Base-by-base conservation (phyloP, 2,113 vertebrate genomes). In the Hyperoodon ampullatus region DNA sequence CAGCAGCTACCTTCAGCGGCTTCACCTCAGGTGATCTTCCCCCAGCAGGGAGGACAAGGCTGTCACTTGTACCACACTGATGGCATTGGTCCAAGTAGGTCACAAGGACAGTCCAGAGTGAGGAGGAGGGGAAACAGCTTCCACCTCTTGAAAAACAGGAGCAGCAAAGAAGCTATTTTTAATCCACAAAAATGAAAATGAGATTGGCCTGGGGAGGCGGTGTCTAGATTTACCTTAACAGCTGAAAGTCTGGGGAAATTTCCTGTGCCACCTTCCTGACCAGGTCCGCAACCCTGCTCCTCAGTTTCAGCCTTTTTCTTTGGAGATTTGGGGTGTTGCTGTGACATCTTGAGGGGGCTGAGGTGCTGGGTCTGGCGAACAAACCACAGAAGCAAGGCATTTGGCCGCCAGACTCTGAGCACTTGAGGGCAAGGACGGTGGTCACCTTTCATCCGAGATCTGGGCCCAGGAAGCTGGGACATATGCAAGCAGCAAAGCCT, bases 281-380 rank as follows among this genome's bases (percentile, higher is more conserved):
- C 35, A 55, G 72, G 26, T 15, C 1, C 28, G 18, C 23, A 15
- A 0, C 1, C 18, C 5, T 0, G 0, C 7, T 8, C 11, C 16
- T 65, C 15, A 7, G 3, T 10, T 35, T 66, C 26, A 65, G 33
- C 21, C 33, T 15, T 18, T 28, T 28, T 24, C 21, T 14, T 42
- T 28, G 6, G 19, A n/a, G 74, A 35, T 26, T 24, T 10, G 44
- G 70, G 13, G 5, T 7, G 14, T 15, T 35, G 9, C 66, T 35
- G 16, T 44, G 42, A 88, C n/a, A 16, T 12, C 23, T 33, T 12
- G 35, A 3, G 1, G 3, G 65, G 1, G 1, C 12, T 9, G 14
- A 13, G 42, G 24, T 11, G 11, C n/a, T 68, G 30, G 42, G 35
- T 21, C 33, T 88, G 28, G 12, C 30, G 33, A 60, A 42, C 55